Conservation (phyloP, 2,797 vertebrate genomes). For the Anisognathus igniventris region DNA sequence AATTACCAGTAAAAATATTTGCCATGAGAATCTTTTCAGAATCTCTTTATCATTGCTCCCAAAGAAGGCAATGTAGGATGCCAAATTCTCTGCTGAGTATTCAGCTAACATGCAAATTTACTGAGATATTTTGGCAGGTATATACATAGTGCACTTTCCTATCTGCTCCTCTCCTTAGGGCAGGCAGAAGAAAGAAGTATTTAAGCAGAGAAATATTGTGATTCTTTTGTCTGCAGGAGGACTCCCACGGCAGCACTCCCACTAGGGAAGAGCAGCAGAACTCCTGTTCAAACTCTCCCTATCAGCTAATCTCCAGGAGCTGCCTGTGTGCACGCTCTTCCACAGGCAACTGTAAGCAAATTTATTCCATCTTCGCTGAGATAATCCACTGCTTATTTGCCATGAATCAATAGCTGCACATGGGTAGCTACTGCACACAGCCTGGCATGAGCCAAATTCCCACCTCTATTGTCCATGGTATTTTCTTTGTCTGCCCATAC, state of each 20-base stretch:
- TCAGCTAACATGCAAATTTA: neutral
- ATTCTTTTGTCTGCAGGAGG: neutral
- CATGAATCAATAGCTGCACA: neutral
- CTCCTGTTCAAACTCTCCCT: neutral
- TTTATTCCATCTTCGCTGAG: neutral
- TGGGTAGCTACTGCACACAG: neutral
- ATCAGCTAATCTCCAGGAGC: neutral
- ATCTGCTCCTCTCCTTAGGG: slow-evolving; percentile 7
- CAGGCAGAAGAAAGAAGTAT: neutral
- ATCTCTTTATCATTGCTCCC: neutral
- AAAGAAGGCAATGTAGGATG: neutral
- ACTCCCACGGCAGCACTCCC: neutral
- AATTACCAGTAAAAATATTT: neutral
- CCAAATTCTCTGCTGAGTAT: neutral
- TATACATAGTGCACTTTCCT: neutral
- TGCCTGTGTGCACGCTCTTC: neutral
- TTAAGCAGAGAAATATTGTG: neutral
- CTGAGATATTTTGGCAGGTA: neutral
- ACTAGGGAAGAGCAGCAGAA: neutral
- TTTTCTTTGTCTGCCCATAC: neutral
- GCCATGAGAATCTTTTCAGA: neutral
- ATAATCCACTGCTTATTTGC: neutral
- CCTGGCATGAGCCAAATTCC: neutral
- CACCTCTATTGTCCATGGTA: neutral
- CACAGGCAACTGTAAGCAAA: neutral